Base-by-base conservation (phyloP, 1,140 invertebrate species). In the Diachasmimorpha longicaudata region DNA sequence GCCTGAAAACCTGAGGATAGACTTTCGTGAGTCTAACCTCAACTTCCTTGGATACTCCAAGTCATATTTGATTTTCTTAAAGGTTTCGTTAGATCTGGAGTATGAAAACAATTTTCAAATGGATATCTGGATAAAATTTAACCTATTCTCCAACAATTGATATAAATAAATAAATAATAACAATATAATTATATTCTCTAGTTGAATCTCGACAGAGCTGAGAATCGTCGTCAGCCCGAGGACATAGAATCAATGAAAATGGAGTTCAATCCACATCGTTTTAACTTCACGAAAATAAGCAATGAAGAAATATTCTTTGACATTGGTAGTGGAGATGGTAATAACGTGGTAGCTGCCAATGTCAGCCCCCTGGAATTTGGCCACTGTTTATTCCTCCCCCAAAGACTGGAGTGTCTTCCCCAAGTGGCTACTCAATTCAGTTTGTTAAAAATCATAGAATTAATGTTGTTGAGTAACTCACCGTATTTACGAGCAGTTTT, bases 211-310 rank as follows among this genome's bases (percentile, higher is more conserved):
- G 89, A 93, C 37, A 86, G 94, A 84, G 90, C 86, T 19, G 79
- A 75, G 0, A 91, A 92, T 68, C 86, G 93, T 81, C 89, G 94
- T 78, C 84, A 81, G 76, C 92, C 93, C n/a, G 89, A 93, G 80
- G 73, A 86, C 46, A 91, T 94, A 52, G 76, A 81, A 10, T 90
- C 87, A 79, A 87, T 93, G 52, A 85, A 83, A 19, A 90, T 93
- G 82, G 88, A 90, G 23, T 94, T 94, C 85, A 87, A 93, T 85
- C 74, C 86, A 1, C 80, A 87, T 42, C 82, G 87, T 71, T 95
- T 95, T 82, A 93, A 95, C 87, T 95, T 95, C 79, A 93, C 89
- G 2, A 92, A 93, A 87, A 86, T 93, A 70, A 82, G 87, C 19
- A 23, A 85, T 16, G 79, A 90, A 78, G 94, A 95, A 87, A 88